phyloP scores from a whole-genome alignment of 2,113 vertebrate species.

The Pampusana beccarii region DNA sequence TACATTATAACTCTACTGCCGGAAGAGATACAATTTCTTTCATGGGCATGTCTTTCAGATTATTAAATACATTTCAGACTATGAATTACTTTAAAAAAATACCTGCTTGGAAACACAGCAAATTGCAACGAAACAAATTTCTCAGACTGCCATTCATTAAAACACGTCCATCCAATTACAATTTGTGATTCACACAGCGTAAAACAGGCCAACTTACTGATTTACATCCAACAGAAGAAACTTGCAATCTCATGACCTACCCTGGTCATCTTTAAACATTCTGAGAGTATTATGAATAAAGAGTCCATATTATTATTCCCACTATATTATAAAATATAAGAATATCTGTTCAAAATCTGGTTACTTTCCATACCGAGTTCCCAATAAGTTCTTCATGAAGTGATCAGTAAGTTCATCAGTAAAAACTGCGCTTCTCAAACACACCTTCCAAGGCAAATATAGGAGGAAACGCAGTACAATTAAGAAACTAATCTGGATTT shows the following conservation, averaged over 20 bases:
- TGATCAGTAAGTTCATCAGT: not conserved
- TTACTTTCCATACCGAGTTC: not conserved
- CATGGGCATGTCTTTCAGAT: not conserved
- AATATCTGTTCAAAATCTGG: not conserved
- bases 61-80: not conserved
- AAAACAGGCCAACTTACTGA: not conserved
- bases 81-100: not conserved
- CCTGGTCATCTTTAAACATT: not conserved
- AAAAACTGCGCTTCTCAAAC: not conserved
- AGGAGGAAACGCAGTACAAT: not conserved
- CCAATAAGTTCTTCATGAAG: not conserved
- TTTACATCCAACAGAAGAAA: not conserved
- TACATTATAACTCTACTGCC: not conserved
- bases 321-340: not conserved
- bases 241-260: not conserved
- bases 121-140: not conserved
- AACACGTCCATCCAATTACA: not conserved
- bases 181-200: not conserved
- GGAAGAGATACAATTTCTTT: not conserved
- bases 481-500: not conserved
- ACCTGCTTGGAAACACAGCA: not conserved
- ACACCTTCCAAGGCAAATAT: not conserved
- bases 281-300: not conserved
- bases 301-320: not conserved
- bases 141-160: not conserved